These are phyloP conservation scores for Adela reaumurella DNA, from an alignment of 2,888 invertebrate genomes.

Conservation along the genomic window DNA sequence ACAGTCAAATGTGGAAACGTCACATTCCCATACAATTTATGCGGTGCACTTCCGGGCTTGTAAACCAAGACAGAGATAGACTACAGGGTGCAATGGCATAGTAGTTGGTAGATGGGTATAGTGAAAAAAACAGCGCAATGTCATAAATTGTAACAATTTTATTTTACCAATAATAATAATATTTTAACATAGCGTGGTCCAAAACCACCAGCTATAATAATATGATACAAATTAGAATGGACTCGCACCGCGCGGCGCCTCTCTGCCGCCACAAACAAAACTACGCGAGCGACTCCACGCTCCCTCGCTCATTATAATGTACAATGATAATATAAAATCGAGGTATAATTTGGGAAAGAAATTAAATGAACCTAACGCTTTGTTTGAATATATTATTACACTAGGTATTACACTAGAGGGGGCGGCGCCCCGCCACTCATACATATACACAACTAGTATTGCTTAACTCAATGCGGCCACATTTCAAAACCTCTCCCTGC, in stretches of 20 bases:
- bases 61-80: too few species aligned
- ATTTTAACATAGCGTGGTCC: constrained; percentile 55
- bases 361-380: neutral
- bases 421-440: neutral
- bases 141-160: constrained; percentile 52
- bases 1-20: too few species aligned
- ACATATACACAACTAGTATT: too few species aligned
- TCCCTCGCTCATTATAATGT: neutral
- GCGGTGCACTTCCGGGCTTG: too few species aligned
- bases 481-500: too few species aligned
- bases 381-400: neutral
- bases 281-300: too few species aligned
- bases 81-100: too few species aligned
- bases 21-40: too few species aligned
- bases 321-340: neutral
- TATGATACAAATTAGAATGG: constrained; percentile 55
- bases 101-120: too few species aligned
- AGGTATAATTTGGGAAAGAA: neutral
- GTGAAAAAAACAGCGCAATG: constrained; percentile 20
- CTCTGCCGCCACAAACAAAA: neutral
- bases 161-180: constrained; percentile 57
- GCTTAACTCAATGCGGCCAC: too few species aligned
- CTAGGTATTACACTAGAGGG: neutral
- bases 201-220: constrained; percentile 49
- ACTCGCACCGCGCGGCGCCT: constrained; percentile 37